Evolutionary conservation across 2,113 vertebrate species (phyloP), one percentile per base, ranked within the genome.

Genomic region (Tenrec ecaudatus): DNA sequence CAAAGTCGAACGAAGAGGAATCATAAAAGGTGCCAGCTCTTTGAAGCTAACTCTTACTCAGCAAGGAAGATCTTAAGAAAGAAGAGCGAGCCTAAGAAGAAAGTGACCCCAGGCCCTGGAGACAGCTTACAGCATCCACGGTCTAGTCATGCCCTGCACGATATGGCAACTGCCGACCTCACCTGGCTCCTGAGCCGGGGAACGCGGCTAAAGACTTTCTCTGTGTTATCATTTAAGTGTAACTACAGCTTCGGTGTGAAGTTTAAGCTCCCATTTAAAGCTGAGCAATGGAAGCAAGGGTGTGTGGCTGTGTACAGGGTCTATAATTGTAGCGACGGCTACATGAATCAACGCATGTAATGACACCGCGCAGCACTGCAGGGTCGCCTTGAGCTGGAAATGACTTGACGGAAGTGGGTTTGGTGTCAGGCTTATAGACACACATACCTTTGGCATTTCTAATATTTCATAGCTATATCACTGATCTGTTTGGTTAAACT

Each of bases 1-100:
- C 80, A 86, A 33, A 22, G 25, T 11, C 53, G 36, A 86, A n/a
- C 25, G 62, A 79, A 88, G 29, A 91, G 25, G 58, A 92, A 47
- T 16, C 40, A 85, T 29, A 68, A 60, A 68, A 60, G 27, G 23
- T 3, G 84, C 16, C 43, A 80, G 22, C 7, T 82, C 57, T 87
- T 57, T 86, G 22, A 82, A 95, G 20, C 29, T 36, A 43, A n/a
- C 81, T 85, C 66, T 76, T 11, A 62, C 76, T 88, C n/a, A 88
- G 23, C 58, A 88, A 80, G 58, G 58, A 86, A 86, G 27, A 75
- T 3, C 25, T 53, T 23, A 71, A 14, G 27, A 11, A 16, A 27
- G 69, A 47, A 87, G 66, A 81, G 47, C n/a, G 43, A 84, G 76
- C n/a, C n/a, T n/a, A n/a, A 38, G 76, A 92, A 84, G 60, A 84